Evolutionary conservation across 2,888 invertebrate genomes (phyloP).

Genomic region (Osmoderma eremita): DNA sequence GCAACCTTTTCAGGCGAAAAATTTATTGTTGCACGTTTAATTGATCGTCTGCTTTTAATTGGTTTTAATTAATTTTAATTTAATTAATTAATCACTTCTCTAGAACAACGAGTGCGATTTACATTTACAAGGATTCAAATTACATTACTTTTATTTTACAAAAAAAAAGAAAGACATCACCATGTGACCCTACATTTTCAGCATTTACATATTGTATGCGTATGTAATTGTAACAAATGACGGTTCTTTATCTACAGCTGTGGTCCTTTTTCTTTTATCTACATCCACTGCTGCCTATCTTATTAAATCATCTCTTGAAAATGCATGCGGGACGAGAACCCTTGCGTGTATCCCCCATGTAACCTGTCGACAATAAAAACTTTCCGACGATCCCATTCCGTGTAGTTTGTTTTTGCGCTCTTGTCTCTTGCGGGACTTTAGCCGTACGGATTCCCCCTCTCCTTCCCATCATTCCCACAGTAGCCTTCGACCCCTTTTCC

Average conservation of each 20-base stretch:
- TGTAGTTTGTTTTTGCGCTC: slow-evolving; percentile 36
- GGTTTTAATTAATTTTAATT: too few species aligned
- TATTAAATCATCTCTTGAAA: slow-evolving; percentile 37
- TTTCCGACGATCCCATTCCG: slow-evolving; percentile 31
- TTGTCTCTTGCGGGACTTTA: slow-evolving; percentile 31
- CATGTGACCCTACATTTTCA: neutral
- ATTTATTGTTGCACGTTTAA: too few species aligned
- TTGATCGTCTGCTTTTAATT: too few species aligned
- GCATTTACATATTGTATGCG: slow-evolving; percentile 15
- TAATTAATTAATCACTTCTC: too few species aligned
- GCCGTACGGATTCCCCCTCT: slow-evolving; percentile 7
- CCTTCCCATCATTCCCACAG: neutral
- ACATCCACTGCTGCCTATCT: slow-evolving; percentile 28
- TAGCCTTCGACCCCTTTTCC: neutral
- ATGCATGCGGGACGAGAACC: slow-evolving; percentile 21
- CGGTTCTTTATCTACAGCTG: slow-evolving; percentile 14
- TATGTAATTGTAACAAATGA: slow-evolving; percentile 27
- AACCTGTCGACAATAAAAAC: slow-evolving; percentile 37
- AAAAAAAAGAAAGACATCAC: neutral
- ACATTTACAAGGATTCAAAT: too few species aligned
- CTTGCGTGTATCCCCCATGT: slow-evolving; percentile 31
- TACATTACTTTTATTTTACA: too few species aligned
- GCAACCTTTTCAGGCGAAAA: too few species aligned
- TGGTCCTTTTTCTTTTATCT: slow-evolving; percentile 21
- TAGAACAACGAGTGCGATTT: too few species aligned